Conservation (phyloP, 2,113 vertebrate species). For the Zapornia atra region DNA sequence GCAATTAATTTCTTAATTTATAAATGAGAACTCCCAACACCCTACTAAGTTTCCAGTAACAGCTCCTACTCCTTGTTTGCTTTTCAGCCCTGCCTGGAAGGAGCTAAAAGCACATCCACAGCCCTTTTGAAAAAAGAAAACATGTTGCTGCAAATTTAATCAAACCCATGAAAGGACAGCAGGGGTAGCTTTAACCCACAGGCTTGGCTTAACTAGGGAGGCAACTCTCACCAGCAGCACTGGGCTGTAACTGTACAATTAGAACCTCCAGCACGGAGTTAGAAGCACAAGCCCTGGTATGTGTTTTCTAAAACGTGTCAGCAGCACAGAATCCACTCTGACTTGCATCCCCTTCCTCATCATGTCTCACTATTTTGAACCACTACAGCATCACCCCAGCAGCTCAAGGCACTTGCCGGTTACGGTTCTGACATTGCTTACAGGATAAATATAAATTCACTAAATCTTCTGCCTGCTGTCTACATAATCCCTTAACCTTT, state of each 20-base stretch:
- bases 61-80: not conserved
- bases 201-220: not conserved
- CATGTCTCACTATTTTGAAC: not conserved
- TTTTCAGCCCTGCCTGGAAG: not conserved
- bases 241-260: not conserved
- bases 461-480: slow-evolving; percentile 54
- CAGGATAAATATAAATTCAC: slow-evolving; percentile 72
- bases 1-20: not conserved
- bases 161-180: not conserved
- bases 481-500: slow-evolving; percentile 45
- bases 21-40: not conserved
- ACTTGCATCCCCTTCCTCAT: not conserved
- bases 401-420: not conserved
- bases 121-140: not conserved
- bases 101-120: not conserved
- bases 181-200: not conserved
- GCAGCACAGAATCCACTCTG: not conserved
- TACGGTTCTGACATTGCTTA: slow-evolving; percentile 36
- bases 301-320: not conserved
- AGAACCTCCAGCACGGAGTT: not conserved
- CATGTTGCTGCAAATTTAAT: not conserved
- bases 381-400: not conserved
- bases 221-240: not conserved
- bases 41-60: not conserved
- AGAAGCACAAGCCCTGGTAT: not conserved